Conservation (phyloP, 2,797 vertebrate genomes). For the Ceryle rudis region DNA sequence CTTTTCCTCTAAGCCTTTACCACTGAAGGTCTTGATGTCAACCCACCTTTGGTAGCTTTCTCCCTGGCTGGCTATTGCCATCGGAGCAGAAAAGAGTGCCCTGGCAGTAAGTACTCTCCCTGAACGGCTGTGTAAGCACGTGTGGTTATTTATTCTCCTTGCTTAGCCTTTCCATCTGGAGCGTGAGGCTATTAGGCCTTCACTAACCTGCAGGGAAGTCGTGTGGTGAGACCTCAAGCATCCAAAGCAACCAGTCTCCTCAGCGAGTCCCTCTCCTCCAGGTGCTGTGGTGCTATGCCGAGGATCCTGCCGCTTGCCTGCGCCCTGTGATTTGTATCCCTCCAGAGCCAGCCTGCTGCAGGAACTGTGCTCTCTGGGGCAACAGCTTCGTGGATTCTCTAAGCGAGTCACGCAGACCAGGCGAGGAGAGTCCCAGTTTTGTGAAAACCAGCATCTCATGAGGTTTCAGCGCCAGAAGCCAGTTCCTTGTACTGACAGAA, state of each 20-base stretch:
- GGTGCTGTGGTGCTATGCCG: neutral
- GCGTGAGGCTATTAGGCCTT: neutral
- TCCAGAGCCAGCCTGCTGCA: neutral
- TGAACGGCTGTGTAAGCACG: neutral
- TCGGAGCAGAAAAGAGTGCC: neutral
- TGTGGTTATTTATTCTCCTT: neutral
- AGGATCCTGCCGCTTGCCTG: neutral
- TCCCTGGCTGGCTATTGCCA: neutral
- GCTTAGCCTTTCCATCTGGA: neutral
- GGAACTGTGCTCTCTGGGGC: neutral
- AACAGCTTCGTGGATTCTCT: neutral
- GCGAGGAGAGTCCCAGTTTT: neutral
- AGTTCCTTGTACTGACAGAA: neutral
- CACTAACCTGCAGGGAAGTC: neutral
- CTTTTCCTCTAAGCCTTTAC: neutral
- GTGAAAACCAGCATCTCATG: neutral
- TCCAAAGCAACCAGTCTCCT: neutral
- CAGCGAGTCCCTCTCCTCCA: neutral
- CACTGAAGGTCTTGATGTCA: neutral
- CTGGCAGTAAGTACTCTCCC: neutral
- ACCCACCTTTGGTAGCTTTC: neutral
- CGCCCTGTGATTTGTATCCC: neutral
- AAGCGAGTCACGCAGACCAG: neutral
- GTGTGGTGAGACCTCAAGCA: fast-evolving
- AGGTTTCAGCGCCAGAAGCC: neutral